Evolutionary conservation across 2,797 vertebrate species (phyloP), one percentile per base, ranked within the genome.

Genomic region (Typhlichthys subterraneus): DNA sequence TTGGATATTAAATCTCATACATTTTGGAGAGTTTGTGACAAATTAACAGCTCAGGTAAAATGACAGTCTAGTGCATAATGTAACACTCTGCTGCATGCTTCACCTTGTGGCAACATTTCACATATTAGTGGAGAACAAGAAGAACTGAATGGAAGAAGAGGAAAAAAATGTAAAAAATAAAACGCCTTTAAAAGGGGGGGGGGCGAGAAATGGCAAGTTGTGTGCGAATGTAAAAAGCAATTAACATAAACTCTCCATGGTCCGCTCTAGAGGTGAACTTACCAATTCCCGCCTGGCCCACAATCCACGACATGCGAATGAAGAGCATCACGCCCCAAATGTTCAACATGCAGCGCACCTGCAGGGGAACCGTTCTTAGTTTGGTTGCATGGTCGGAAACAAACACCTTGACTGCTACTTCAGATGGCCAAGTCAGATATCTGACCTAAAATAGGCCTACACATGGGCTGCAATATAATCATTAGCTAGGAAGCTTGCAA

Each of bases 311-410:
- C 65, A 99, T 93, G 64, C 97, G 94, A 84, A 99, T 99, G 85
- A 99, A 99, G 60, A 99, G 96, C 97, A 99, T 99, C 82, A 99
- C 97, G 61, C 97, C 97, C 97, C 97, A 99, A 55, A 99, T 99
- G 92, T 99, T 99, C 86, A 99, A 84, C 97, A 99, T 99, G 82
- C 97, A 99, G 85, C 97, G 96, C 57, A 99, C 96, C 97, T 94
- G 86, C 56, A 82, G 65, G 82, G 42, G 59, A 76, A 61, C 38
- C 11, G 49, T 49, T 47, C 66, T 82, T 77, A 67, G 55, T 73
- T 76, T 56, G 67, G 54, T 57, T 23, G 59, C 2, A 63, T 57
- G 62, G 31, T 3, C 29, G 2, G 38, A 2, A 6, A 59, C 23
- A 38, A 14, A 59, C 49, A 66, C 42, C 50, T 38, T 12, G n/a